These are phyloP conservation scores for Agonopterix subpropinquella DNA, from an alignment of 2,888 invertebrate genomes.

Conservation along the genomic window DNA sequence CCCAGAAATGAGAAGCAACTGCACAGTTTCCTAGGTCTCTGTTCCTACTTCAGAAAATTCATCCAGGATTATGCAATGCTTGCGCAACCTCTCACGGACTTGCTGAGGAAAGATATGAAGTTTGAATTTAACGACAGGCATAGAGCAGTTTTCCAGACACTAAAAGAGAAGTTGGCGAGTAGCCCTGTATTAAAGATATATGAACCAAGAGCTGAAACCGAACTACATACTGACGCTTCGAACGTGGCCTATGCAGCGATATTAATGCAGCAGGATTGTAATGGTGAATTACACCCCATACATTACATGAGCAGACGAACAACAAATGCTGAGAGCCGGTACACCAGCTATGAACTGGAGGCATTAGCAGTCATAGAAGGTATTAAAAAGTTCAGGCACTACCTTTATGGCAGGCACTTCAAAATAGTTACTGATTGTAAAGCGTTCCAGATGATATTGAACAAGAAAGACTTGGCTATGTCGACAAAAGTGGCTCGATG, in stretches of 20 bases:
- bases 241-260: slow-evolving; percentile 7
- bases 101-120: slow-evolving; percentile 6
- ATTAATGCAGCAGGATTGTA: slow-evolving; percentile 7
- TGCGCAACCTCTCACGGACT: slow-evolving; percentile 17
- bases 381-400: too few species aligned
- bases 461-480: too few species aligned
- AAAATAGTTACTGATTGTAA: too few species aligned
- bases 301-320: too few species aligned
- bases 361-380: too few species aligned
- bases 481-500: too few species aligned
- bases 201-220: slow-evolving; percentile 4
- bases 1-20: slow-evolving; percentile 15
- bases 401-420: too few species aligned
- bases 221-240: slow-evolving; percentile 8
- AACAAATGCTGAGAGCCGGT: too few species aligned
- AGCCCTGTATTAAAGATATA: slow-evolving; percentile 8
- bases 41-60: slow-evolving; percentile 20
- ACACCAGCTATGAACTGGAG: too few species aligned
- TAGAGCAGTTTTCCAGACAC: background rate
- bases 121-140: slow-evolving; percentile 1
- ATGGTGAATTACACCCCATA: slow-evolving; percentile 5
- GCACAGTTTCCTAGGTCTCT: slow-evolving; percentile 17
- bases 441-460: slow-evolving; percentile 11
- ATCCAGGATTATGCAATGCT: slow-evolving; percentile 19
- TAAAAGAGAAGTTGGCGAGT: slow-evolving; percentile 3